A percentile compares a stretch with the other conserved stretches of the same genome.
Evolutionary conservation across 2,888 invertebrate genomes (phyloP).

Genomic region (Catocala fraxini): DNA sequence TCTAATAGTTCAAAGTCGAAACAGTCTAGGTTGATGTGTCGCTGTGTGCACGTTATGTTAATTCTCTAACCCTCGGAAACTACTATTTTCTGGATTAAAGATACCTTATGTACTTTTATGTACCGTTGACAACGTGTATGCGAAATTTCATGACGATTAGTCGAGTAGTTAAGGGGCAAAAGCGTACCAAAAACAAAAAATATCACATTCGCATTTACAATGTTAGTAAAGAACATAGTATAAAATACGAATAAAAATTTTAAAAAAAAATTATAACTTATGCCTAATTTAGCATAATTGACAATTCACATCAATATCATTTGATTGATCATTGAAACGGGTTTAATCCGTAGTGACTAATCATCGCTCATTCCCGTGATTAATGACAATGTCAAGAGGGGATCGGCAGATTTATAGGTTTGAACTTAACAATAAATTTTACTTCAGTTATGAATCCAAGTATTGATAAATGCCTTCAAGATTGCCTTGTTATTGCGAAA

Average conservation of each 20-base stretch:
- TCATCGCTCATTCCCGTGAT: conserved; percentile 2
- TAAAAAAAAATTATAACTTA: neutral
- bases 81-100: too few relatives aligned
- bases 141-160: too few relatives aligned
- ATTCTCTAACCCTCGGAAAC: too few relatives aligned
- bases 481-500: neutral
- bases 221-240: too few relatives aligned
- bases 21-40: too few relatives aligned
- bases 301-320: neutral
- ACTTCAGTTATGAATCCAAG: conserved; percentile 11
- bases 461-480: conserved; percentile 8
- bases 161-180: too few relatives aligned
- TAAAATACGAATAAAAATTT: neutral
- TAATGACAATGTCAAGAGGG: conserved; percentile 9
- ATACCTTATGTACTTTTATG: too few relatives aligned
- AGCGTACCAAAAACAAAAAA: too few relatives aligned
- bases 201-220: too few relatives aligned
- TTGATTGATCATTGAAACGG: conserved; percentile 9
- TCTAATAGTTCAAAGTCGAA: too few relatives aligned
- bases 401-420: conserved; percentile 12
- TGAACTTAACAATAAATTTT: conserved; percentile 14
- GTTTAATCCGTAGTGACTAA: conserved; percentile 6
- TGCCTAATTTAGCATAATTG: neutral
- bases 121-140: too few relatives aligned
- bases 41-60: too few relatives aligned